Percentiles rank a stretch among this genome's conserved stretches.
phyloP scores from a whole-genome alignment of 2,113 vertebrate genomes.

The Muscicapa adusta region DNA sequence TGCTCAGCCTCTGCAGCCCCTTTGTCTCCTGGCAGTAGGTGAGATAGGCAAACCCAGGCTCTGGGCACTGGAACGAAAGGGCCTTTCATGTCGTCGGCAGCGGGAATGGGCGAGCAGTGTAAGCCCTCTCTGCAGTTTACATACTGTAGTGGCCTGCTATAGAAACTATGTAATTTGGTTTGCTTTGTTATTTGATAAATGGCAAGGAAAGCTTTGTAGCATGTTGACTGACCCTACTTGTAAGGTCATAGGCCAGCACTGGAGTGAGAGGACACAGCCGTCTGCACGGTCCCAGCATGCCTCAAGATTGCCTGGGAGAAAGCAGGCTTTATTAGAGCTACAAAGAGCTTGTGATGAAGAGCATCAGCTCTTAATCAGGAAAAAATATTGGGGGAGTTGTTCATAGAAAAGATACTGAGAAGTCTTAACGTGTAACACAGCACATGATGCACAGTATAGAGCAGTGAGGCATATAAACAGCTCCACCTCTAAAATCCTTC shows the following conservation, averaged over 20 bases:
- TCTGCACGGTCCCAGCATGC: slow-evolving; percentile 33
- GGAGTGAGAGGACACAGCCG: not conserved
- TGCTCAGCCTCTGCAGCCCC: slow-evolving; percentile 43
- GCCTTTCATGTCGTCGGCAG: slow-evolving; percentile 27
- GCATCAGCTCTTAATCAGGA: not conserved
- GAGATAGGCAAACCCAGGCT: slow-evolving; percentile 50
- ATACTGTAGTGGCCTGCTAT: slow-evolving; percentile 55
- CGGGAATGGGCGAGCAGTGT: not conserved
- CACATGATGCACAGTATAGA: rapidly evolving
- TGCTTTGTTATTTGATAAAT: slow-evolving; percentile 56
- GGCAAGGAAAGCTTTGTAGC: slow-evolving; percentile 41
- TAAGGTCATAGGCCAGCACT: slow-evolving; percentile 30
- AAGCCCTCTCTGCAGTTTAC: slow-evolving; percentile 43
- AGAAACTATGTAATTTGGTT: slow-evolving; percentile 55
- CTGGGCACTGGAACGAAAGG: not conserved
- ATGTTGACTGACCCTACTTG: slow-evolving; percentile 27
- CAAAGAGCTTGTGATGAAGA: slow-evolving; percentile 45
- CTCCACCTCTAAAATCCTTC: not conserved
- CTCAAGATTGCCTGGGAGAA: slow-evolving; percentile 57
- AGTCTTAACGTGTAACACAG: rapidly evolving
- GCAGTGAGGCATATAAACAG: not conserved
- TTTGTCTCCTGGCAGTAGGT: slow-evolving; percentile 58
- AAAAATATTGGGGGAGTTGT: not conserved
- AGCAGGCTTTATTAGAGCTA: slow-evolving; percentile 67
- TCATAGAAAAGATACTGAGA: not conserved